Conservation (phyloP, 1,140 invertebrate species). For the Drosophila nebulosa region DNA sequence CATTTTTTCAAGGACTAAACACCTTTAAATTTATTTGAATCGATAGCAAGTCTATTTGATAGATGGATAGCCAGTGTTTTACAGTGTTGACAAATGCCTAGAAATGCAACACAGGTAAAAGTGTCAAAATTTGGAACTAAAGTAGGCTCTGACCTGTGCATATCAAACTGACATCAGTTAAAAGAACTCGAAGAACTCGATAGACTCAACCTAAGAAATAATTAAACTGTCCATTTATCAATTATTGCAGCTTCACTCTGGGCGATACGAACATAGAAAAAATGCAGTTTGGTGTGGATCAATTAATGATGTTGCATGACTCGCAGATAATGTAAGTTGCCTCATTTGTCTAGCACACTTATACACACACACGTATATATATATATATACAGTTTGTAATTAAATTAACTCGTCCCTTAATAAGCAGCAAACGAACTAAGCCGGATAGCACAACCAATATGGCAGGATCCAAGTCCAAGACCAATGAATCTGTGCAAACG, state of each 20-base stretch:
- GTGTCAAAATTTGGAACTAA: too few relatives aligned
- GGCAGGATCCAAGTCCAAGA: constrained; percentile 38
- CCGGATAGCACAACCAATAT: constrained; percentile 58
- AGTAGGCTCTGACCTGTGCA: too few relatives aligned
- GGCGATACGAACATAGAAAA: constrained; percentile 70
- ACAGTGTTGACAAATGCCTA: too few relatives aligned
- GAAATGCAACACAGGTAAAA: too few relatives aligned
- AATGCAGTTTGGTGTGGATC: constrained; percentile 76
- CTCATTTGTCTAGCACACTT: too few relatives aligned
- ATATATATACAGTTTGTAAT: not conserved
- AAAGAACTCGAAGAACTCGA: not conserved
- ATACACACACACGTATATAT: not conserved
- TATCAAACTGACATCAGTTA: too few relatives aligned
- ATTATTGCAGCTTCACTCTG: constrained; percentile 55
- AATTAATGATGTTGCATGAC: constrained; percentile 68
- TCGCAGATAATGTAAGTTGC: constrained; percentile 67
- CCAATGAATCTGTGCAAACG: constrained; percentile 28
- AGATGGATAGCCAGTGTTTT: too few relatives aligned
- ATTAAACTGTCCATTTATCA: too few relatives aligned
- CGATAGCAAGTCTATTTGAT: too few relatives aligned
- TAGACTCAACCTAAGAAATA: not conserved
- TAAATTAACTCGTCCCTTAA: not conserved
- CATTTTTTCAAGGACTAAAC: too few relatives aligned
- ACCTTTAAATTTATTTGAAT: too few relatives aligned
- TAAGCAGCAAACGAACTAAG: constrained; percentile 60